Evolutionary conservation across 2,113 vertebrate species (phyloP).

Genomic region (Aspiorhynchus laticeps): DNA sequence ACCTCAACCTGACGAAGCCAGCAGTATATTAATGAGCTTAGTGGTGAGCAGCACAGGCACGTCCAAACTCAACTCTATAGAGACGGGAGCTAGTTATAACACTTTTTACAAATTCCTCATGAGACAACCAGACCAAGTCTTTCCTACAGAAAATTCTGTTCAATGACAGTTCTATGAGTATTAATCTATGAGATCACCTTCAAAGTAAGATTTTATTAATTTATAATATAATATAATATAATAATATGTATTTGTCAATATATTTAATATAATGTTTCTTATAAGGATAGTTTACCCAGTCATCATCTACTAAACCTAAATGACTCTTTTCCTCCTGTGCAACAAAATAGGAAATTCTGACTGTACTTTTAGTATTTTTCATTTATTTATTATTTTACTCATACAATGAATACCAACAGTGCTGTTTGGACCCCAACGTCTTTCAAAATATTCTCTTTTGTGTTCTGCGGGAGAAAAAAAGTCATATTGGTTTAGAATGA

Average conservation of each 20-base stretch:
- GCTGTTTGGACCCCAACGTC: neutral
- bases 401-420: neutral
- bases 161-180: neutral
- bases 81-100: neutral
- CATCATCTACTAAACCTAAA: neutral
- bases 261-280: neutral
- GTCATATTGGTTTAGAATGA: neutral
- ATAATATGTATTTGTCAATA: neutral
- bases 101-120: neutral
- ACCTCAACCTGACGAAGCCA: slow-evolving; percentile 12
- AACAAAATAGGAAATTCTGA: neutral
- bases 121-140: neutral
- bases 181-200: neutral
- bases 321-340: neutral
- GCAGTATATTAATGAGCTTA: slow-evolving; percentile 14
- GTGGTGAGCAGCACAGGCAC: neutral
- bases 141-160: neutral
- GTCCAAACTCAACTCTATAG: neutral
- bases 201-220: neutral
- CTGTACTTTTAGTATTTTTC: too few species aligned
- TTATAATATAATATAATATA: too few species aligned
- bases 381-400: neutral
- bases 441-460: neutral
- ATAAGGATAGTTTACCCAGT: neutral
- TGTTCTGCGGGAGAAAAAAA: neutral